Evolutionary conservation across 2,113 vertebrate genomes (phyloP).

Genomic region (Heterotis niloticus): DNA sequence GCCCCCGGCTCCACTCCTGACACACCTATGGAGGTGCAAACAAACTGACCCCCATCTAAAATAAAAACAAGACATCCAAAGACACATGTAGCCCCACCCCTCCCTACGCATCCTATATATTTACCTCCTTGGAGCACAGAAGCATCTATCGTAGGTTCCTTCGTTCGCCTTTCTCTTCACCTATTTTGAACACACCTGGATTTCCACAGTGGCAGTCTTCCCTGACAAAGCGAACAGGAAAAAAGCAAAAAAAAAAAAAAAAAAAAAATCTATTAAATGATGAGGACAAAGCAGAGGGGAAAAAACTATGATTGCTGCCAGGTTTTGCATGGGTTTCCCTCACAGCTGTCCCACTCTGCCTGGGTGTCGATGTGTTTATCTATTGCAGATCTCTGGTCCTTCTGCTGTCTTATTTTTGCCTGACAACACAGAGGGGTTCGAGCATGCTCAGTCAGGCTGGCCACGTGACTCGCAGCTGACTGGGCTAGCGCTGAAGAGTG

Average conservation of each 20-base stretch:
- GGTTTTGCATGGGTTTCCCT: constrained; percentile 10
- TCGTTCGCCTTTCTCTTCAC: constrained; percentile 9
- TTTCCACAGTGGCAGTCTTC: neutral
- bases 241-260: constrained; percentile 12
- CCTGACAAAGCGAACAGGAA: constrained; percentile 34
- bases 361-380: constrained; percentile 62
- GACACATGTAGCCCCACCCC: neutral
- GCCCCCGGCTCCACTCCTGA: constrained; percentile 30
- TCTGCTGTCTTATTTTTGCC: constrained; percentile 68
- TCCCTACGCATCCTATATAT: constrained; percentile 40
- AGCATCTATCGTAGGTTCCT: constrained; percentile 50
- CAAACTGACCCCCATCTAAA: constrained; percentile 40
- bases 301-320: constrained; percentile 19
- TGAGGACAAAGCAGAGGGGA: neutral
- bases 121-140: constrained; percentile 60
- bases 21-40: constrained; percentile 50
- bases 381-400: constrained; percentile 65
- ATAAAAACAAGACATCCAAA: constrained; percentile 47
- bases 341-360: constrained; percentile 30
- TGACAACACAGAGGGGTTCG: constrained; percentile 69
- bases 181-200: neutral
- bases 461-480: constrained; percentile 75
- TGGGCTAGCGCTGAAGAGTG: constrained; percentile 55
- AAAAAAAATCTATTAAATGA: constrained; percentile 34
- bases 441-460: constrained; percentile 67